phyloP scores from a whole-genome alignment of 2,888 invertebrate genomes.

The Synergus japonicus region DNA sequence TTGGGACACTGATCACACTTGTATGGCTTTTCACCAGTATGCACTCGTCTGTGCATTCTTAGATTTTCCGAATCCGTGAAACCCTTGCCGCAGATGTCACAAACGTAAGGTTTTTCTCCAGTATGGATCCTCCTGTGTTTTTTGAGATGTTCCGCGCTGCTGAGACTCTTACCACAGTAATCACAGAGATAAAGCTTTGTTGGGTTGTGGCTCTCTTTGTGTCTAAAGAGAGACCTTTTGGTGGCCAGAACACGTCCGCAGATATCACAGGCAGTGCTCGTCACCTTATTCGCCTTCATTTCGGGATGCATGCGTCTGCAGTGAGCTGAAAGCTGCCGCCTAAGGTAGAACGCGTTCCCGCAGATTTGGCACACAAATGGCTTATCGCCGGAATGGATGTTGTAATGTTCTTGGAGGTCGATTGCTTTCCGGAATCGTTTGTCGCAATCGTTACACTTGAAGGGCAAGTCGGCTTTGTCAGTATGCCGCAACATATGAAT shows the following conservation, averaged over 20 bases:
- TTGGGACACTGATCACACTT: slow-evolving; percentile 78
- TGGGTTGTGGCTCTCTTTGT: slow-evolving; percentile 74
- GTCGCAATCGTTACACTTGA: slow-evolving; percentile 74
- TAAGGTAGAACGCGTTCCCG: slow-evolving; percentile 67
- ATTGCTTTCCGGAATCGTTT: slow-evolving; percentile 72
- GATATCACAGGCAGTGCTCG: slow-evolving; percentile 73
- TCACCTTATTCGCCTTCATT: slow-evolving; percentile 72
- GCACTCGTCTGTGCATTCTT: slow-evolving; percentile 77
- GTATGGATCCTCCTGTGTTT: slow-evolving; percentile 79
- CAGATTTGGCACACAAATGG: slow-evolving; percentile 72
- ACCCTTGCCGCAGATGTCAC: slow-evolving; percentile 78
- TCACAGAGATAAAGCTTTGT: slow-evolving; percentile 77
- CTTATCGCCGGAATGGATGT: slow-evolving; percentile 74
- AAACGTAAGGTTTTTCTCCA: slow-evolving; percentile 79
- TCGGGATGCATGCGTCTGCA: slow-evolving; percentile 72
- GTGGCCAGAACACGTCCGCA: slow-evolving; percentile 74
- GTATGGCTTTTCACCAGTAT: slow-evolving; percentile 79
- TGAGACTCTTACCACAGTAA: slow-evolving; percentile 79
- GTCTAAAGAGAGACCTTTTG: slow-evolving; percentile 71
- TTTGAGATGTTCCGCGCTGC: slow-evolving; percentile 77
- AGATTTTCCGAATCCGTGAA: slow-evolving; percentile 78
- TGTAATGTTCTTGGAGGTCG: slow-evolving; percentile 75
- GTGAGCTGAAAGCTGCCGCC: slow-evolving; percentile 73
- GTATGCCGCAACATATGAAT: slow-evolving; percentile 73
- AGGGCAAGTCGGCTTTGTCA: slow-evolving; percentile 71